phyloP scores from a whole-genome alignment of 2,888 invertebrate genomes.

The Eucera pruinosa region DNA sequence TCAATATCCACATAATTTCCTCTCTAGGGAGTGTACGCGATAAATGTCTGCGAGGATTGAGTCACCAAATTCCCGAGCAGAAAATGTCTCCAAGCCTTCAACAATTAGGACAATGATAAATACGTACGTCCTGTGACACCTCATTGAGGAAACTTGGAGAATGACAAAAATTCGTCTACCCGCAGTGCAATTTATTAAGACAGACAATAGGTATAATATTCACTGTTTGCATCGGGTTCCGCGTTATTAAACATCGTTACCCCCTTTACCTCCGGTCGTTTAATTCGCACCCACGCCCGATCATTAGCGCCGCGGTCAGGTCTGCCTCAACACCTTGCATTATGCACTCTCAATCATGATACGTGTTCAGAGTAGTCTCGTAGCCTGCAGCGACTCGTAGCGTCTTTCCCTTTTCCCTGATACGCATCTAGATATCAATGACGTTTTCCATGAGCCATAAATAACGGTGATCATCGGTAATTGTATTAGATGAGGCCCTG shows the following conservation, averaged over 20 bases:
- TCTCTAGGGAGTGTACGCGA: too few relatives aligned
- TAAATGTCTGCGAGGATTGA: too few relatives aligned
- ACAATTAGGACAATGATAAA: too few relatives aligned
- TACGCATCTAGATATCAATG: constrained; percentile 62
- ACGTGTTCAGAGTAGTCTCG: constrained; percentile 56
- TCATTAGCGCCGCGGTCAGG: constrained; percentile 78
- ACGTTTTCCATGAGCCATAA: constrained; percentile 75
- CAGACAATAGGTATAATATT: constrained; percentile 29
- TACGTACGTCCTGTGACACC: too few relatives aligned
- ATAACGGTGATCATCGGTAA: constrained; percentile 79
- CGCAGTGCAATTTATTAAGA: constrained; percentile 22
- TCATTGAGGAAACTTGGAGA: too few relatives aligned
- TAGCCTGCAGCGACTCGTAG: constrained; percentile 52
- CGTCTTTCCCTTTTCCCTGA: constrained; percentile 51
- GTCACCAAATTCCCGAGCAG: too few relatives aligned
- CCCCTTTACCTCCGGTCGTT: constrained; percentile 62
- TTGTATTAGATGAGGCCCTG: constrained; percentile 82
- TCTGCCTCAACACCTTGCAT: constrained; percentile 81
- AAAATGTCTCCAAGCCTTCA: too few relatives aligned
- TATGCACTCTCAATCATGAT: constrained; percentile 81
- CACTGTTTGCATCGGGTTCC: constrained; percentile 43
- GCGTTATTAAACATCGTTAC: constrained; percentile 59
- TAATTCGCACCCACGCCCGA: constrained; percentile 80
- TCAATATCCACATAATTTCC: too few relatives aligned
- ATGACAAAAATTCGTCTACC: too few relatives aligned